phyloP scores from a whole-genome alignment of 2,113 vertebrate genomes.

The Gallinago paraguaiae region DNA sequence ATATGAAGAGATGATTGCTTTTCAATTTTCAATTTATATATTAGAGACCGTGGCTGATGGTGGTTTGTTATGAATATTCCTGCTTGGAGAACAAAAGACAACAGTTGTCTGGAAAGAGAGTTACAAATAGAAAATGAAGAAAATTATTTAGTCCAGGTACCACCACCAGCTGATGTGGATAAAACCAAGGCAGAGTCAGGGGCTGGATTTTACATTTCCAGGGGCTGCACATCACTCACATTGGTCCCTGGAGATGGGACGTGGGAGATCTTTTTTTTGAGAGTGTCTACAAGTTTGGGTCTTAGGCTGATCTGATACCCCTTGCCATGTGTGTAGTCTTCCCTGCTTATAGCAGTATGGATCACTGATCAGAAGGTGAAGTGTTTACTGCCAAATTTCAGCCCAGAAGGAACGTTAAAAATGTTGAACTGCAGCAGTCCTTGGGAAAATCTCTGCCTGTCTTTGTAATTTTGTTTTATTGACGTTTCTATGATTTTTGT shows the following conservation, averaged over 20 bases:
- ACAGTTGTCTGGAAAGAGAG: not conserved
- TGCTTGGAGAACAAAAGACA: not conserved
- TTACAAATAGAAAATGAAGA: not conserved
- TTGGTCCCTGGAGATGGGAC: not conserved
- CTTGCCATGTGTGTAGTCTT: not conserved
- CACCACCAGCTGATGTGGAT: not conserved
- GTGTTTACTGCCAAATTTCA: not conserved
- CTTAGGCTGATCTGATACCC: not conserved
- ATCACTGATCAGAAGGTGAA: not conserved
- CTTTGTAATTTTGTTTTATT: not conserved
- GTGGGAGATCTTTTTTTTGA: not conserved
- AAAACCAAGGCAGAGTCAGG: not conserved
- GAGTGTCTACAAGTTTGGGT: not conserved
- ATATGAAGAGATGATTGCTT: not conserved
- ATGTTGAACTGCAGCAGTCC: not conserved
- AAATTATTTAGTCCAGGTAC: not conserved
- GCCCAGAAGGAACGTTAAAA: not conserved
- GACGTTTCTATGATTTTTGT: not conserved
- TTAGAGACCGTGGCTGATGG: not conserved
- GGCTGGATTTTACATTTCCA: not conserved
- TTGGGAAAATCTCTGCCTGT: not conserved
- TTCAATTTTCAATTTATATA: not conserved
- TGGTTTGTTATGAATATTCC: not conserved
- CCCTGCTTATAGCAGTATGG: not conserved
- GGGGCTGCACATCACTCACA: not conserved